phyloP scores from a whole-genome alignment of 2,797 vertebrate genomes.

The Tadarida brasiliensis region DNA sequence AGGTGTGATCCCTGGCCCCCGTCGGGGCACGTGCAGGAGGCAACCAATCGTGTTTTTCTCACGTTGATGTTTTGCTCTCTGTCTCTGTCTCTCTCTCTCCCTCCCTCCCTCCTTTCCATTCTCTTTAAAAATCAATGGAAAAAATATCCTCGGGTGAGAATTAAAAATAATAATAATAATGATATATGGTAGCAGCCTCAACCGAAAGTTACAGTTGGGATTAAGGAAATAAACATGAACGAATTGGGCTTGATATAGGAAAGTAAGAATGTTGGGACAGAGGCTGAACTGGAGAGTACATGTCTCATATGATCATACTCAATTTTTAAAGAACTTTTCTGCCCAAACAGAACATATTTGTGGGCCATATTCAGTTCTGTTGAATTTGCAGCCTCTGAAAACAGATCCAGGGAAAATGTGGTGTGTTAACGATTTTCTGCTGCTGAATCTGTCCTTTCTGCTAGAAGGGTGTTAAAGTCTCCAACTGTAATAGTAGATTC shows the following conservation, averaged over 20 bases:
- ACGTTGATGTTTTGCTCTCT: no score
- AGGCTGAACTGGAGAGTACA: background rate
- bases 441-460: background rate
- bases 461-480: background rate
- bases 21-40: no score
- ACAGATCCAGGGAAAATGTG: background rate
- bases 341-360: constrained; percentile 13
- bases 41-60: no score
- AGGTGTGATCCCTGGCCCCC: no score
- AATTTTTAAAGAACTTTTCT: constrained; percentile 21
- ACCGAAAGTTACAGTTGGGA: background rate
- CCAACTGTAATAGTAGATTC: no score
- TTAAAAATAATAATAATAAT: background rate
- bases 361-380: background rate
- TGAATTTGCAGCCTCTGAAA: constrained; percentile 14
- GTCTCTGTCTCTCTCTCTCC: no score
- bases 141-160: no score
- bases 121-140: no score
- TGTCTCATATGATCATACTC: background rate
- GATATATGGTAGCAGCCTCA: background rate
- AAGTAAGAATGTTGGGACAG: background rate
- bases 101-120: no score
- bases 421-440: background rate
- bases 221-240: constrained; percentile 55
- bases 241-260: constrained; percentile 22